Evolutionary conservation across 2,797 vertebrate species (phyloP).

Genomic region (Florisuga fusca): DNA sequence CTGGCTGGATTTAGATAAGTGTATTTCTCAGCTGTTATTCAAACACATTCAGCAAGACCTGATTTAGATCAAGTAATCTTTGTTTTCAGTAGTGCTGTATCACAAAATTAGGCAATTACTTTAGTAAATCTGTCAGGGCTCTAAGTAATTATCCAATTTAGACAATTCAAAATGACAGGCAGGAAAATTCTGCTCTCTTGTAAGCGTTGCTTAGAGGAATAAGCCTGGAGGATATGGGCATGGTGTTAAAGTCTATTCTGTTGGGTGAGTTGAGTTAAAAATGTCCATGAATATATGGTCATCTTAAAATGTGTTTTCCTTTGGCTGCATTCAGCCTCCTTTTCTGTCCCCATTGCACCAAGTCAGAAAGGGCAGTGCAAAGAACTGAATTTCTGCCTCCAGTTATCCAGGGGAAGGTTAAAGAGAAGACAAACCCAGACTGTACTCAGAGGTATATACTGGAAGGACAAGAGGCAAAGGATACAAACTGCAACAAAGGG

Average conservation of each 20-base stretch:
- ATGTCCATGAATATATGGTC: not conserved
- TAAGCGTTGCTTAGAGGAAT: not conserved
- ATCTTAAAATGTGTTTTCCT: not conserved
- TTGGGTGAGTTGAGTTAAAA: not conserved
- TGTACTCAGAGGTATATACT: fast-evolving
- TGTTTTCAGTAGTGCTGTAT: constrained; percentile 8
- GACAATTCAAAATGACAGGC: constrained; percentile 39
- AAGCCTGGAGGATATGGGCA: not conserved
- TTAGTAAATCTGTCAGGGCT: constrained; percentile 46
- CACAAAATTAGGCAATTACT: constrained; percentile 61
- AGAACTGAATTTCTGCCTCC: not conserved
- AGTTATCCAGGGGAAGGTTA: not conserved
- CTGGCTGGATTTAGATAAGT: not conserved
- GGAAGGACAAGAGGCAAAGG: not conserved
- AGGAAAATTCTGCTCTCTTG: not conserved
- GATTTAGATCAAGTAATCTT: constrained; percentile 25
- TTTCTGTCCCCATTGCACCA: not conserved
- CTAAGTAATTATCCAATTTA: constrained; percentile 41
- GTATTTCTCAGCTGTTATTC: not conserved
- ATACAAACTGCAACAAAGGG: not conserved
- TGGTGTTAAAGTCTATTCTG: not conserved
- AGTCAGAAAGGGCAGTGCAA: not conserved
- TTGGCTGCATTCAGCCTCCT: not conserved
- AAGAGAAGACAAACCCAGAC: not conserved
- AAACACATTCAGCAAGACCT: not conserved